These are phyloP conservation scores for Microcebus tavaratra DNA, from an alignment of 2,113 vertebrate genomes.

Conservation along the genomic window DNA sequence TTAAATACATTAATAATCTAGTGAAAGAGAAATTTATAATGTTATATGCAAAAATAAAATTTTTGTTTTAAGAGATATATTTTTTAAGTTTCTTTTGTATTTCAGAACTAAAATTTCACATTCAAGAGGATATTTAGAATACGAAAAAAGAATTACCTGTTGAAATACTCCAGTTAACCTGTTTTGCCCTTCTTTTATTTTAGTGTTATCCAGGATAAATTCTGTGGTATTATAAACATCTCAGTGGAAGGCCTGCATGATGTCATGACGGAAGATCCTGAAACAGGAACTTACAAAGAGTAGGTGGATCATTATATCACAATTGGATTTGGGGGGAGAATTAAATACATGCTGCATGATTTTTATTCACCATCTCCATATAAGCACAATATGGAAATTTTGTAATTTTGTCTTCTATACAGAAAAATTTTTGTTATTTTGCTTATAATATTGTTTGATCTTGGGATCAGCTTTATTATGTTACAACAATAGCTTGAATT, in stretches of 20 bases:
- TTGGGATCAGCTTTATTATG: neutral
- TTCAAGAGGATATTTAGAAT: neutral
- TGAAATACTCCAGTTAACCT: conserved; percentile 64
- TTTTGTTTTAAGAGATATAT: conserved; percentile 26
- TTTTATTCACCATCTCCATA: conserved; percentile 19
- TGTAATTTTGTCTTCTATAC: conserved; percentile 6
- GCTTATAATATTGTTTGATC: neutral
- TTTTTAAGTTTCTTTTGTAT: conserved; percentile 31
- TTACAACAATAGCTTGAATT: conserved; percentile 27
- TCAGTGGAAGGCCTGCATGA: conserved; percentile 96
- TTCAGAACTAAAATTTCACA: conserved; percentile 27
- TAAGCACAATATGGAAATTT: conserved; percentile 4
- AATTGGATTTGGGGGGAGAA: neutral
- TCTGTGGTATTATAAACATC: conserved; percentile 97
- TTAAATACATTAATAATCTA: neutral
- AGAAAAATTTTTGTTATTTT: neutral
- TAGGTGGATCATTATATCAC: conserved; percentile 83
- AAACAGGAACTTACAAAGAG: conserved; percentile 96
- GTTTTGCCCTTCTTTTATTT: conserved; percentile 80
- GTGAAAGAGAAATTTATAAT: conserved; percentile 11
- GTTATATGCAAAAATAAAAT: neutral
- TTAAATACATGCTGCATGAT: neutral
- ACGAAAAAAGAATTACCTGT: conserved; percentile 38
- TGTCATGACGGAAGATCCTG: conserved; percentile 96
- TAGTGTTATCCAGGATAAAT: conserved; percentile 98